Evolutionary conservation across 2,113 vertebrate species (phyloP), one percentile per base, ranked within the genome.

Genomic region (Grantiella picta): DNA sequence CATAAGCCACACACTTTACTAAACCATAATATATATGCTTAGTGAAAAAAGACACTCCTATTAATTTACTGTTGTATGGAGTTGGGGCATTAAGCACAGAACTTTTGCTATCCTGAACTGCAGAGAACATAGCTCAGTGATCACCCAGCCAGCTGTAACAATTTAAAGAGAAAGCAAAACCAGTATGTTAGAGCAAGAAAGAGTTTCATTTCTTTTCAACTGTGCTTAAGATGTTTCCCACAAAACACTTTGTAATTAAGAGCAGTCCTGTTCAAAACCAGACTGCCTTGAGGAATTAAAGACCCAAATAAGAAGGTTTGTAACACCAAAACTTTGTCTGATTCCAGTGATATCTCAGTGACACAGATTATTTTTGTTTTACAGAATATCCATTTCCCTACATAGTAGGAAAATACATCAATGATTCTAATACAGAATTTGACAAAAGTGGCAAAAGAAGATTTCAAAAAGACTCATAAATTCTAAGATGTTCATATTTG

Each of bases 151-250:
- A 95, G 71, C 56, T 86, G 63, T 31, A 96, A 86, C 52, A 61
- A 84, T 68, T 93, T 72, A 89, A 95, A 92, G 28, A 27, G 78
- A 76, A 87, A 54, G 4, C 2, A 0, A 66, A 82, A 82, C 15
- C 69, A 85, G 2, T 28, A 63, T 47, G 52, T 53, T 56, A 79
- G 42, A 77, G 22, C 44, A 77, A 94, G 63, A 92, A 88, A 92
- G 80, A 25, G 68, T 76, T 73, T 79, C 18, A 54, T 68, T 90
- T 91, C 77, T 77, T 95, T 95, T 82, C 76, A 94, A 82, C 68
- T 44, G 22, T 5, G 9, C 72, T 86, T 57, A 86, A 89, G 45
- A 70, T 57, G 36, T 36, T 95, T 78, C 80, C 82, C 86, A 93
- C 59, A 94, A 95, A 92, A 91, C 33, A 84, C 27, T 54, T 36